These are phyloP conservation scores for Chaetodon trifascialis DNA, from an alignment of 2,113 vertebrate genomes.

Conservation along the genomic window DNA sequence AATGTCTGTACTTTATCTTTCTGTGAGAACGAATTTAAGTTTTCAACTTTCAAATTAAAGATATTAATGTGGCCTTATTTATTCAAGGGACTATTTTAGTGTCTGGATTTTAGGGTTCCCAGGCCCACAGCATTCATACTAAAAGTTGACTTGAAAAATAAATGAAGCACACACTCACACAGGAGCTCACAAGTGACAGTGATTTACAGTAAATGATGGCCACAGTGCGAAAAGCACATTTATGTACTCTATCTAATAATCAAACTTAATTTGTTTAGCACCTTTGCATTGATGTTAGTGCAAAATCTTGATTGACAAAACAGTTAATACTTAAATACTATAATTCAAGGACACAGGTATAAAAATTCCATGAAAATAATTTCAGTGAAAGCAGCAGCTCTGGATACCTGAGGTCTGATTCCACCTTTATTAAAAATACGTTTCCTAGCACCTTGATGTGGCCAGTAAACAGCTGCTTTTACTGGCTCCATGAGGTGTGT, in stretches of 20 bases:
- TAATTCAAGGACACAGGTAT: neutral
- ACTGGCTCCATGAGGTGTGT: neutral
- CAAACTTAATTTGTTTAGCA: neutral
- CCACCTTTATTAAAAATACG: neutral
- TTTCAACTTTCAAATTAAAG: conserved; percentile 13
- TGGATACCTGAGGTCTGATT: neutral
- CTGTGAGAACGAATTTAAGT: conserved; percentile 15
- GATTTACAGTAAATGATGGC: neutral
- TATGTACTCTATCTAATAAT: neutral
- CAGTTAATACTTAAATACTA: neutral
- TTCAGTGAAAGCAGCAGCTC: neutral
- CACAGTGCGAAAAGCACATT: neutral
- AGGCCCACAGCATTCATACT: no score
- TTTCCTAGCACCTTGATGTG: neutral
- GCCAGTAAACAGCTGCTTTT: neutral
- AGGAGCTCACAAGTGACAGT: no score
- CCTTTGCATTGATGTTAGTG: neutral
- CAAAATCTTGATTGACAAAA: neutral
- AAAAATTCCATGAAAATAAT: neutral
- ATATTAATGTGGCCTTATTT: neutral
- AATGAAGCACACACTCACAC: no score
- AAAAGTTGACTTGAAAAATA: no score
- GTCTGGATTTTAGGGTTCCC: neutral
- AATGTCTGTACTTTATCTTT: conserved; percentile 12
- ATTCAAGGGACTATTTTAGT: neutral